Evolutionary conservation across 2,888 invertebrate genomes (phyloP).

Genomic region (Anagyrus pseudococci): DNA sequence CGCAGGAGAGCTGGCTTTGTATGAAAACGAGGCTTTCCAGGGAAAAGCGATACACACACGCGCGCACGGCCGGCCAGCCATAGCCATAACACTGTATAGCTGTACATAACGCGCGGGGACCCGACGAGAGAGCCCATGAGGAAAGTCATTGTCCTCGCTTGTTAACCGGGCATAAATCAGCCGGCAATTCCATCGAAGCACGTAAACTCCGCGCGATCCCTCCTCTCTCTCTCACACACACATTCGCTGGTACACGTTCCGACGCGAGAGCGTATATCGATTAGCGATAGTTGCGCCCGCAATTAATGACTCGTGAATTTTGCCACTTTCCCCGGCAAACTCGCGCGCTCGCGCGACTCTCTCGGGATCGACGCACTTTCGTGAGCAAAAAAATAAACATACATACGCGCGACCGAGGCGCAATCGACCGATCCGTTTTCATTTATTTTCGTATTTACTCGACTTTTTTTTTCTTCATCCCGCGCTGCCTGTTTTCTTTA

Average conservation of each 20-base stretch:
- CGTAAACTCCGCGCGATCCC: too few relatives aligned
- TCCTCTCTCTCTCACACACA: neutral
- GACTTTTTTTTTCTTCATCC: too few relatives aligned
- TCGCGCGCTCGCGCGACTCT: neutral
- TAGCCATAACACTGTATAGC: too few relatives aligned
- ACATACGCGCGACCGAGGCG: too few relatives aligned
- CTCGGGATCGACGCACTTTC: constrained; percentile 9
- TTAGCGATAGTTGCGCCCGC: too few relatives aligned
- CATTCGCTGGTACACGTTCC: neutral
- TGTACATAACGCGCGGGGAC: too few relatives aligned
- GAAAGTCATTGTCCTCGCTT: constrained; percentile 25
- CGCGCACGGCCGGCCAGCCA: too few relatives aligned
- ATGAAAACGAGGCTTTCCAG: constrained; percentile 19
- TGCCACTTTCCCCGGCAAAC: neutral
- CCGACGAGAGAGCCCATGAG: neutral
- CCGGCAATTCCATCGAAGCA: neutral
- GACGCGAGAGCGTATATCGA: constrained; percentile 5
- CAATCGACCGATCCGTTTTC: too few relatives aligned
- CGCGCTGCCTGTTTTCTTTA: too few relatives aligned
- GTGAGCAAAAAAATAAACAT: neutral
- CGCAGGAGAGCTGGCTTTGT: neutral
- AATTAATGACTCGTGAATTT: too few relatives aligned
- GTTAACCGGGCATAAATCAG: constrained; percentile 4
- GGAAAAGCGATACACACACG: constrained; percentile 20
- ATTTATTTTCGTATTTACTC: too few relatives aligned